phyloP scores from a whole-genome alignment of 2,113 vertebrate genomes.

The Campylomormyrus numenius region DNA sequence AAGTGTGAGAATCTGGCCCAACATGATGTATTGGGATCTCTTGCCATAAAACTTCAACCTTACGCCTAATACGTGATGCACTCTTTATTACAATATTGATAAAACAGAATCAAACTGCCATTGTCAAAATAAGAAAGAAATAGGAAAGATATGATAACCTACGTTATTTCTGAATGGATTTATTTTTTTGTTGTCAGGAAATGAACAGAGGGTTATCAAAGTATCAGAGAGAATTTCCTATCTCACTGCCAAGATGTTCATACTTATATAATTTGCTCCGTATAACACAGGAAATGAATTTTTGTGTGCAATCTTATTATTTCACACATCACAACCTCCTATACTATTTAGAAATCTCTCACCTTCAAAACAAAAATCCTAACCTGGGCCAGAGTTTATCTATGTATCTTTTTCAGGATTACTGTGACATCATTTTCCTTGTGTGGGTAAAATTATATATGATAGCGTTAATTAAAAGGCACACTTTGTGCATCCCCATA shows the following conservation, averaged over 20 bases:
- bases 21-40: constrained; percentile 59
- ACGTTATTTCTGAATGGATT: constrained; percentile 79
- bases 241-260: constrained; percentile 83
- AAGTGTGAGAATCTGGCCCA: constrained; percentile 78
- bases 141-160: constrained; percentile 65
- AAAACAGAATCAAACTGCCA: constrained; percentile 71
- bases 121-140: constrained; percentile 32
- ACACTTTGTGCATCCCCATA: background rate
- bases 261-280: constrained; percentile 82
- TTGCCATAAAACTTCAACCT: constrained; percentile 62
- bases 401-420: constrained; percentile 25
- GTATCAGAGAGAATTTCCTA: constrained; percentile 82
- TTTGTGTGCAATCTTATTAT: constrained; percentile 52
- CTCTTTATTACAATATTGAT: constrained; percentile 68
- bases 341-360: constrained; percentile 62
- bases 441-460: background rate
- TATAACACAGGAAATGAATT: constrained; percentile 95
- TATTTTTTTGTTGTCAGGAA: constrained; percentile 95
- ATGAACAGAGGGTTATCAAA: constrained; percentile 99
- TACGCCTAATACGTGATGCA: constrained; percentile 79
- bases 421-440: background rate
- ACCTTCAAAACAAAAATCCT: constrained; percentile 45
- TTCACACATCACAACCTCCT: constrained; percentile 44
- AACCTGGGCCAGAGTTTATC: constrained; percentile 29
- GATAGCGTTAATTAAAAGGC: constrained; percentile 18